These are phyloP conservation scores for Cephus sareptanus DNA, from an alignment of 2,888 invertebrate genomes.

Conservation along the genomic window DNA sequence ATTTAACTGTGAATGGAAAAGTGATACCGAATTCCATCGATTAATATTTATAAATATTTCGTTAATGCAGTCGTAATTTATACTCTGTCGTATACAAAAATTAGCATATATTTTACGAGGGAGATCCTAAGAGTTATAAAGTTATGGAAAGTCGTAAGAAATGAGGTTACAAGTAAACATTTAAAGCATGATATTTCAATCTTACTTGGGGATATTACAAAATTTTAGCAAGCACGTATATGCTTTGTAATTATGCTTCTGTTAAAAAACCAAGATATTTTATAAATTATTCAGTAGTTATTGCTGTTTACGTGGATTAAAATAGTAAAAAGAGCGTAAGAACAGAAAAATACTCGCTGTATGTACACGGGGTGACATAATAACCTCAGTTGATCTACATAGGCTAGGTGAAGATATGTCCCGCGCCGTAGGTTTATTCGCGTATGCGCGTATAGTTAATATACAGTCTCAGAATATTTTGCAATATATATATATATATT, in stretches of 20 bases:
- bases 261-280: neutral
- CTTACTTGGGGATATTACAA: neutral
- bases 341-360: constrained; percentile 39
- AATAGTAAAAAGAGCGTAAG: constrained; percentile 19
- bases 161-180: neutral
- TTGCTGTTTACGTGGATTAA: neutral
- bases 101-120: neutral
- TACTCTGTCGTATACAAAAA: neutral
- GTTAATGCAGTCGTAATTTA: neutral
- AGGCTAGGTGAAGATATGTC: neutral
- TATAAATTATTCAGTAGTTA: neutral
- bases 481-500: constrained; percentile 37
- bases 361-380: constrained; percentile 24
- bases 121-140: neutral
- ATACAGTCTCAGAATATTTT: constrained; percentile 47
- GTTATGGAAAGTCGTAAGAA: neutral
- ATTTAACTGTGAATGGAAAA: neutral
- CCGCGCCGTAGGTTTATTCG: constrained; percentile 29
- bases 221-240: neutral
- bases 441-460: constrained; percentile 21
- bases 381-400: neutral
- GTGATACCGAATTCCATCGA: neutral
- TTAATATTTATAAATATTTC: neutral
- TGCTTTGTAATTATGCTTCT: neutral
- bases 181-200: neutral